Base-by-base conservation (phyloP, 2,888 invertebrate genomes). In the Eurytoma adleriae region DNA sequence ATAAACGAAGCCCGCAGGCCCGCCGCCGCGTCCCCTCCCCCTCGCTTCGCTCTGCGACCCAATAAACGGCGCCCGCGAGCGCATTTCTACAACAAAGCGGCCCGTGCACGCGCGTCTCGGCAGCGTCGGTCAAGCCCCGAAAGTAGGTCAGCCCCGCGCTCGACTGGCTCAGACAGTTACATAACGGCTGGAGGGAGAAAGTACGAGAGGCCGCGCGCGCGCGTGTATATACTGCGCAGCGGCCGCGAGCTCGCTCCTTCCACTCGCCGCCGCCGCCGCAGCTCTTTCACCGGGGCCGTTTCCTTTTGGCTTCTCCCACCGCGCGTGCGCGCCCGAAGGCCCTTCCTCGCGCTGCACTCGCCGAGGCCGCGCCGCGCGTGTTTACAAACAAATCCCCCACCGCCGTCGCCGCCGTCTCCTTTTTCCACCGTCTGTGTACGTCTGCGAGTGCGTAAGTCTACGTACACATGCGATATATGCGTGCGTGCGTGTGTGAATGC, bases 361-460 rank as follows among this genome's bases (percentile, higher is more conserved):
- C 30, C 71, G 48, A 18, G 59, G 62, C 69, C 75, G 18, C 72
- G 70, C 76, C 74, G 77, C 64, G 48, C 59, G 83, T 89, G 89
- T 89, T 89, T 89, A 89, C 89, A 89, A 89, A 89, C 89, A 89
- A 86, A 87, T 88, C 85, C 88, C 86, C 88, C 85, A 85, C 86
- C 84, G 57, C 50, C 66, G 40, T n/a, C 70, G 73, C 61, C 62
- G 27, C 62, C 27, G 40, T n/a, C 30, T 66, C 69, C 72, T 74
- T 78, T 75, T 82, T 77, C 69, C 70, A 67, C 66, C 71, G 48
- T 24, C 24, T 18, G 24, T 24, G 59, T 18, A 18, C 61, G 16
- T 10, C 62, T 30, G 24, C 0, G 30, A 18, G 59, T 16, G 24
- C 27, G 16, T 13, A 18, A 10, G 10, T 0, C 20, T 10, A 20